Percentiles rank a stretch among this genome's conserved stretches.
phyloP scores from a whole-genome alignment of 2,113 vertebrate species.

The Apodemus speciosus region DNA sequence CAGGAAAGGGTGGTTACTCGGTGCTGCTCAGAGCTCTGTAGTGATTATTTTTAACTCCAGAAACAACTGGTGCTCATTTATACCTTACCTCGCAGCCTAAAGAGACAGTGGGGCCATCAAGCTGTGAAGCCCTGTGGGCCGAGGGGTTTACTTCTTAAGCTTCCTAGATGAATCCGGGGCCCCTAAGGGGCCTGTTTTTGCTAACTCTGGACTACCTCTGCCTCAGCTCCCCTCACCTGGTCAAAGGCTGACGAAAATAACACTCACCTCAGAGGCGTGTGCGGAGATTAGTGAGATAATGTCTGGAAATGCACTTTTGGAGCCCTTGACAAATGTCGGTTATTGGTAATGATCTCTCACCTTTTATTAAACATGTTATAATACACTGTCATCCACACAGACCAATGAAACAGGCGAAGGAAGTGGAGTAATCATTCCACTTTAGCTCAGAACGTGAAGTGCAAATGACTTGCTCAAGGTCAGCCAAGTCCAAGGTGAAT shows the following conservation, averaged over 20 bases:
- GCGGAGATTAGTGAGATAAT: conserved; percentile 66
- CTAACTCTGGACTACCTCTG: conserved; percentile 46
- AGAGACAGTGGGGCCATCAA: neutral
- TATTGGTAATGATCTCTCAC: conserved; percentile 61
- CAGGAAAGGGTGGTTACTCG: neutral
- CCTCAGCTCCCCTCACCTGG: conserved; percentile 51
- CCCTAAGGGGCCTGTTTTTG: conserved; percentile 16
- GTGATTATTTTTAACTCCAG: conserved; percentile 54
- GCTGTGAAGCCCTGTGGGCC: neutral
- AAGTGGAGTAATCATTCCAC: conserved; percentile 14
- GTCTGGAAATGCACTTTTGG: conserved; percentile 67
- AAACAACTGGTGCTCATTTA: conserved; percentile 34
- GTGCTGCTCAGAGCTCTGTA: conserved; percentile 40
- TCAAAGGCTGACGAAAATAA: conserved; percentile 55
- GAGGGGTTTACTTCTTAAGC: neutral
- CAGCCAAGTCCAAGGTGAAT: conserved; percentile 45
- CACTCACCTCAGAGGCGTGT: conserved; percentile 63
- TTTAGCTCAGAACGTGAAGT: conserved; percentile 48
- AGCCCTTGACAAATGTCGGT: conserved; percentile 49
- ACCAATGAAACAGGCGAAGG: conserved; percentile 6
- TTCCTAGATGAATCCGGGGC: conserved; percentile 26
- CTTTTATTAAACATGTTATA: conserved; percentile 55
- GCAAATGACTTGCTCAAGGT: conserved; percentile 59
- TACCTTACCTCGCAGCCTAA: neutral
- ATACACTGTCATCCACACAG: neutral